Evolutionary conservation across 2,888 invertebrate species (phyloP).

Genomic region (Callyntrura sp.): DNA sequence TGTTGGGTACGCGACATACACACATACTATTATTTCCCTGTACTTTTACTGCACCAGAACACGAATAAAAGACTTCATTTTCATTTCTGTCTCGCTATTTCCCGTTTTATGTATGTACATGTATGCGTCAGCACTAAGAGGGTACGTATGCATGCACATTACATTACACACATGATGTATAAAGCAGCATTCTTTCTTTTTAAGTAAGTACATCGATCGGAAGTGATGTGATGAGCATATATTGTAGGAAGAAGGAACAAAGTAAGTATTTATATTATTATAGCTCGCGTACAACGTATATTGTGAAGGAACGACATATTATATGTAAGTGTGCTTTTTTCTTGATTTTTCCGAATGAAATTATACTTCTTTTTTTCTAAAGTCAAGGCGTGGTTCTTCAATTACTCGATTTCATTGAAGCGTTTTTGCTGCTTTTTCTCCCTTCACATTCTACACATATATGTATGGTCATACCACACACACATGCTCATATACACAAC

Average conservation of each 20-base stretch:
- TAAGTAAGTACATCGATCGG: constrained; percentile 77
- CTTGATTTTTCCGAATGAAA: constrained; percentile 76
- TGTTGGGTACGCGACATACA: constrained; percentile 13
- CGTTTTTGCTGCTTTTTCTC: constrained; percentile 67
- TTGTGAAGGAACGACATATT: no score
- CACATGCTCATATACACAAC: not conserved
- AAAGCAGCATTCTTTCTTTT: constrained; percentile 51
- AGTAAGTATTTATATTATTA: constrained; percentile 10
- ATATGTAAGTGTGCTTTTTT: constrained; percentile 18
- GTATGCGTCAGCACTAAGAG: no score
- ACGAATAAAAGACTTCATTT: constrained; percentile 43
- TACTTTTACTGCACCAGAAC: not conserved
- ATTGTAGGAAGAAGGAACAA: constrained; percentile 1
- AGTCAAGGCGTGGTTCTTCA: constrained; percentile 80
- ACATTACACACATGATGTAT: constrained; percentile 20
- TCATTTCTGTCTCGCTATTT: constrained; percentile 14
- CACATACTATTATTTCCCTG: not conserved
- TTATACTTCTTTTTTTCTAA: constrained; percentile 80
- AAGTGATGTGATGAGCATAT: constrained; percentile 77
- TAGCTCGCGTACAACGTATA: not conserved
- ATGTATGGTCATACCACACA: not conserved
- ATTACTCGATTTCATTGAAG: constrained; percentile 77
- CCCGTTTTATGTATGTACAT: constrained; percentile 25
- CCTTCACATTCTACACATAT: no score
- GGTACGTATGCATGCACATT: constrained; percentile 25